A percentile compares a stretch with the other conserved stretches of the same genome.
These are phyloP conservation scores for Tragelaphus eurycerus DNA, from an alignment of 2,797 vertebrate species.

Conservation along the genomic window DNA sequence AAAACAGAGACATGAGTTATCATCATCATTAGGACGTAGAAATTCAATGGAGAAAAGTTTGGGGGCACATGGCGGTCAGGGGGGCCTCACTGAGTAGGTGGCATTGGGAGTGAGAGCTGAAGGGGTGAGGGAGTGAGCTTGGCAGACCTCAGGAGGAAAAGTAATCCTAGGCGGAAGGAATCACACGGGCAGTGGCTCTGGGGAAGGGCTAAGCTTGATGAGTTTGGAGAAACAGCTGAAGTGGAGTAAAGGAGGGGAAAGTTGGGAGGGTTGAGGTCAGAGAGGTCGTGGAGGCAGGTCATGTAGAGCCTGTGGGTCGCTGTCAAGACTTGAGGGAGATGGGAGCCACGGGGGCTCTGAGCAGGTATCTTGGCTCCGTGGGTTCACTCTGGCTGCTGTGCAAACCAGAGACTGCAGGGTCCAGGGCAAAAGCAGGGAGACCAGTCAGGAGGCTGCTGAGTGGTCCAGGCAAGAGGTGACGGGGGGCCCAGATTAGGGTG, in stretches of 20 bases:
- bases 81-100: background rate
- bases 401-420: background rate
- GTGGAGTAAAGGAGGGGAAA: accelerated
- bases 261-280: background rate
- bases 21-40: background rate
- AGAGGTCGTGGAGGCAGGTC: accelerated
- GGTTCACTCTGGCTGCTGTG: accelerated
- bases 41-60: background rate
- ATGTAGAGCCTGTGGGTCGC: accelerated
- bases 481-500: background rate
- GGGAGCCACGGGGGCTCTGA: background rate
- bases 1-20: accelerated
- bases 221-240: background rate
- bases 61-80: accelerated
- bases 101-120: background rate
- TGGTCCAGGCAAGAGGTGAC: accelerated
- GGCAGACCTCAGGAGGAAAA: background rate
- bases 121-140: background rate
- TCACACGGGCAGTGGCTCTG: background rate
- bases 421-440: background rate
- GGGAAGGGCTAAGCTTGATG: background rate
- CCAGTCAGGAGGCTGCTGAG: background rate
- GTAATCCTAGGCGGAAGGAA: too few relatives aligned
- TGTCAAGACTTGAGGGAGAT: background rate
- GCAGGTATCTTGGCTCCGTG: background rate